These are phyloP conservation scores for Protaetia brevitarsis DNA, from an alignment of 1,140 invertebrate species.

Conservation along the genomic window DNA sequence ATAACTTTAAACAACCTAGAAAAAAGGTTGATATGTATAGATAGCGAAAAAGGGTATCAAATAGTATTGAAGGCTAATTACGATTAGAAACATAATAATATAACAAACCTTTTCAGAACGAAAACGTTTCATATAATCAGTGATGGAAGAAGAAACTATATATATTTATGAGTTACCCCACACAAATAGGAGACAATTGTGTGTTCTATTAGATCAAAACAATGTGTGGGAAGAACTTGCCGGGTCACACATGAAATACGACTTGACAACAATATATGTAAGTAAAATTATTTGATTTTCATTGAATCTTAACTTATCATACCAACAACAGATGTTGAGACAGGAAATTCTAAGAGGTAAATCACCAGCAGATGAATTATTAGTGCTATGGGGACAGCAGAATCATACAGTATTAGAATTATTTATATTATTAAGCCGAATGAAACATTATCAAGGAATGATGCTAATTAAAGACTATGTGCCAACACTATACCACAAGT, in stretches of 20 bases:
- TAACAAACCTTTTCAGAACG: background rate
- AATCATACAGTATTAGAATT: conserved; percentile 78
- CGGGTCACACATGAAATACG: conserved; percentile 54
- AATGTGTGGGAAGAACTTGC: conserved; percentile 76
- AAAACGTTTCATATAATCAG: background rate
- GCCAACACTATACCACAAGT: conserved; percentile 56
- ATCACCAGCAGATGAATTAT: conserved; percentile 72
- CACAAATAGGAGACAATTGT: conserved; percentile 63
- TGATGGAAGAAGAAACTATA: conserved; percentile 33
- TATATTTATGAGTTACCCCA: conserved; percentile 76
- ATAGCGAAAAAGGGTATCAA: too few species aligned
- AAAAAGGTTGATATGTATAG: too few species aligned
- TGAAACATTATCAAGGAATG: conserved; percentile 74
- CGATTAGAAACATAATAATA: too few species aligned
- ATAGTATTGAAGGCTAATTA: too few species aligned
- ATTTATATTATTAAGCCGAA: conserved; percentile 61
- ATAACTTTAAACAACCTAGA: too few species aligned
- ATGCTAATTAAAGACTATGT: conserved; percentile 61
- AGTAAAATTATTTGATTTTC: conserved; percentile 33
- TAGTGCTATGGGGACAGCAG: conserved; percentile 72
- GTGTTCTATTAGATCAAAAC: conserved; percentile 72
- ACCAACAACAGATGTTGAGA: conserved; percentile 49
- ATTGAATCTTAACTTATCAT: conserved; percentile 15
- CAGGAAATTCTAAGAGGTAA: conserved; percentile 50
- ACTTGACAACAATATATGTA: conserved; percentile 56